These are phyloP conservation scores for Synanthedon vespiformis DNA, from an alignment of 2,888 invertebrate species.

Conservation along the genomic window DNA sequence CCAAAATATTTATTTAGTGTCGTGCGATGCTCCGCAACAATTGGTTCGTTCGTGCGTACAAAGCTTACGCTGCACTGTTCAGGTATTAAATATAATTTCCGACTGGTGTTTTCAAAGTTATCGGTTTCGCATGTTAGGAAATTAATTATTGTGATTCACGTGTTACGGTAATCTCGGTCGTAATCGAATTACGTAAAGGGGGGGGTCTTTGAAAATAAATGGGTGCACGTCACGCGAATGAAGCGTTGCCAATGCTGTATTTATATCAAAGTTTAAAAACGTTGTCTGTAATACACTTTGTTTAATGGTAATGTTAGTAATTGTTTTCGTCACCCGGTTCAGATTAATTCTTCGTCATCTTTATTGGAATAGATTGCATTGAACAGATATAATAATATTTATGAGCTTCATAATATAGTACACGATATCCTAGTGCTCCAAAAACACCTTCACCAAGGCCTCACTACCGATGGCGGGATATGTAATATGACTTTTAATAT, in stretches of 20 bases:
- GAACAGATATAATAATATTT: no score
- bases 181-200: conserved; percentile 1
- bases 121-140: not conserved
- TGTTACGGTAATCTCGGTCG: conserved; percentile 1
- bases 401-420: no score
- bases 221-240: not conserved
- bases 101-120: not conserved
- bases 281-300: not conserved
- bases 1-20: not conserved
- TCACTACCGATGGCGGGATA: no score
- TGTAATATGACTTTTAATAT: no score
- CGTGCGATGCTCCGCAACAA: not conserved
- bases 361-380: no score
- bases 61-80: not conserved
- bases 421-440: no score
- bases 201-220: not conserved
- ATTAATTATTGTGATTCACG: not conserved
- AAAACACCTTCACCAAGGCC: no score
- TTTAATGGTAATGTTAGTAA: no score
- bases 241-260: not conserved
- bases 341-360: no score
- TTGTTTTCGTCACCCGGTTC: no score
- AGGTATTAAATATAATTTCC: not conserved
- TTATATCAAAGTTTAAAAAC: not conserved
- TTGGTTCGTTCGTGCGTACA: not conserved